Conservation (phyloP, 2,888 invertebrate genomes). For the Leptopterna dolabrata region DNA sequence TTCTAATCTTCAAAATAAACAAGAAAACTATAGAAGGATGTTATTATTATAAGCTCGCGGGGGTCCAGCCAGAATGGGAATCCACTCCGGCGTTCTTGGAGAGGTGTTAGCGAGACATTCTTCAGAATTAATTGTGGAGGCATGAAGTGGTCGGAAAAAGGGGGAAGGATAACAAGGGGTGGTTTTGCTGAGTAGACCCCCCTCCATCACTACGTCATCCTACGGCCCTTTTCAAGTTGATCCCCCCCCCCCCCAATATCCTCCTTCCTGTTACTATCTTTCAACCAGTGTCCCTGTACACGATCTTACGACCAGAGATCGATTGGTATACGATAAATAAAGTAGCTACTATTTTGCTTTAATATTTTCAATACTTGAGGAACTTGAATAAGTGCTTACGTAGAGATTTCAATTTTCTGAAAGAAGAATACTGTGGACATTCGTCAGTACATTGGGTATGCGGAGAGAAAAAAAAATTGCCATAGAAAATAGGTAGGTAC, state of each 20-base stretch:
- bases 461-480: no score
- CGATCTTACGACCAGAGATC: background rate
- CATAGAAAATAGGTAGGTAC: no score
- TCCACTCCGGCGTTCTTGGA: background rate
- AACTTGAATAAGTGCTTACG: no score
- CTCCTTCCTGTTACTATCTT: background rate
- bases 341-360: no score
- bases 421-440: no score
- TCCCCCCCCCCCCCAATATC: background rate
- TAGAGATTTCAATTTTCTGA: no score
- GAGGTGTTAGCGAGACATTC: constrained; percentile 35
- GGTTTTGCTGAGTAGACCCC: constrained; percentile 35
- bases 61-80: background rate
- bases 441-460: no score
- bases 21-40: background rate
- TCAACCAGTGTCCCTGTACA: background rate
- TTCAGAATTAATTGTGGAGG: constrained; percentile 38
- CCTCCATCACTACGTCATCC: background rate
- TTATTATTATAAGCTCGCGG: background rate
- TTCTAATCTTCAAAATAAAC: background rate
- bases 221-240: background rate
- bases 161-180: constrained; percentile 34
- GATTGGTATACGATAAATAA: no score
- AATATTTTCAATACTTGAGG: no score
- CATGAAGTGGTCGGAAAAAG: constrained; percentile 12